phyloP scores from a whole-genome alignment of 1,140 invertebrate genomes.

The Kradibia gibbosae region DNA sequence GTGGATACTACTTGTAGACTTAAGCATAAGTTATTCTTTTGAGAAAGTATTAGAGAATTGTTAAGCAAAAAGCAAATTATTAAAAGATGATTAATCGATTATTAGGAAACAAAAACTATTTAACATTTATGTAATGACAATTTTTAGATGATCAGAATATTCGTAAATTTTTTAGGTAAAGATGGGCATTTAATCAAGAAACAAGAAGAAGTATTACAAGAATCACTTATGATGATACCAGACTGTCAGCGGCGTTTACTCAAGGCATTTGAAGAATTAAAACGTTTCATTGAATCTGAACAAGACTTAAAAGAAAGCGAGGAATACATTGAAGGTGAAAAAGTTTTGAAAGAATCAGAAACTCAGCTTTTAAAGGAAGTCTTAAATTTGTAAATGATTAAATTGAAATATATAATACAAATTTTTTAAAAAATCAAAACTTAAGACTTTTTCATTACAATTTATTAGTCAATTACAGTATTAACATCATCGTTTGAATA shows the following conservation, averaged over 20 bases:
- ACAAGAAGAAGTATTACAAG: conserved; percentile 90
- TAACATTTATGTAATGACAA: too few species aligned
- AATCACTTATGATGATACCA: conserved; percentile 91
- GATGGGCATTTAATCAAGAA: conserved; percentile 90
- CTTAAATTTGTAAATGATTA: conserved; percentile 10
- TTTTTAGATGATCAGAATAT: too few species aligned
- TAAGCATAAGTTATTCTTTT: too few species aligned
- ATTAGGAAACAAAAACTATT: too few species aligned
- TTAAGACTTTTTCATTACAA: neutral
- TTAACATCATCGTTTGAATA: neutral
- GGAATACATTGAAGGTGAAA: conserved; percentile 80
- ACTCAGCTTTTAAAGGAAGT: conserved; percentile 73
- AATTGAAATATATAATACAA: neutral
- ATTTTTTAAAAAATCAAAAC: neutral
- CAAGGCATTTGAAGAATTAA: conserved; percentile 84
- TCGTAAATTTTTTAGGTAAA: conserved; percentile 73
- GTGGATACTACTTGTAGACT: too few species aligned
- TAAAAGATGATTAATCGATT: too few species aligned
- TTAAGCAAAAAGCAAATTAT: too few species aligned
- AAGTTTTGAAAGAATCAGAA: conserved; percentile 81
- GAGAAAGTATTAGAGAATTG: too few species aligned
- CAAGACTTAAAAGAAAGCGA: conserved; percentile 83
- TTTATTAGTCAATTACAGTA: neutral
- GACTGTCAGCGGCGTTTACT: conserved; percentile 86
- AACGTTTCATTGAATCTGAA: conserved; percentile 82